These are phyloP conservation scores for Eupeodes luniger DNA, from an alignment of 2,888 invertebrate genomes.

Conservation along the genomic window DNA sequence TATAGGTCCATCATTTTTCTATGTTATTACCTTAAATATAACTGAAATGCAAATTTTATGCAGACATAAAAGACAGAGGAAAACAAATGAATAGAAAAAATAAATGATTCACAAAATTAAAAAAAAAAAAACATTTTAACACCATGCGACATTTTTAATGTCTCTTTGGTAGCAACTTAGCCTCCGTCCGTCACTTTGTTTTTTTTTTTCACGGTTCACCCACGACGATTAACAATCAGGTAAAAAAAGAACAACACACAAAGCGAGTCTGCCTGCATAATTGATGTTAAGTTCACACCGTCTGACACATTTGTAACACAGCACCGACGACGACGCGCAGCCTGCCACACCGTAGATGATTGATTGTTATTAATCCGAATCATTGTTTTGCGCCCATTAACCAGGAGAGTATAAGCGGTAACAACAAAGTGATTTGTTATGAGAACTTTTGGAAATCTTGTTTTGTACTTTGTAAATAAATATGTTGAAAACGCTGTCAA, in stretches of 20 bases:
- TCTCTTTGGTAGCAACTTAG: constrained; percentile 26
- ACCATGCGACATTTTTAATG: constrained; percentile 3
- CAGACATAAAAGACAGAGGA: not conserved
- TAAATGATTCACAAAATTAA: constrained; percentile 15
- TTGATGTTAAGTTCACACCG: constrained; percentile 50
- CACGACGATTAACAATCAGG: not conserved
- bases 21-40: not conserved
- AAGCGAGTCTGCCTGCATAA: constrained; percentile 2
- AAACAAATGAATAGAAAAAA: not conserved
- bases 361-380: constrained; percentile 47
- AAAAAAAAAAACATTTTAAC: not conserved
- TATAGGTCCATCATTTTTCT: constrained; percentile 11
- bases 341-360: constrained; percentile 19
- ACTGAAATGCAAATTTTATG: constrained; percentile 52
- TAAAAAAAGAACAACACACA: not conserved
- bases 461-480: not conserved
- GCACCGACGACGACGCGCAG: too few relatives aligned
- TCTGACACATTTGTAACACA: constrained; percentile 48
- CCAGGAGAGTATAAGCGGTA: not conserved
- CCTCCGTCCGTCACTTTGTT: constrained; percentile 26
- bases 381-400: constrained; percentile 28
- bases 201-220: constrained; percentile 40
- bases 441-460: constrained; percentile 19
- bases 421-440: constrained; percentile 30
- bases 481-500: too few relatives aligned